These are phyloP conservation scores for Lindbergichthys nudifrons DNA, from an alignment of 2,797 vertebrate species.

Conservation along the genomic window DNA sequence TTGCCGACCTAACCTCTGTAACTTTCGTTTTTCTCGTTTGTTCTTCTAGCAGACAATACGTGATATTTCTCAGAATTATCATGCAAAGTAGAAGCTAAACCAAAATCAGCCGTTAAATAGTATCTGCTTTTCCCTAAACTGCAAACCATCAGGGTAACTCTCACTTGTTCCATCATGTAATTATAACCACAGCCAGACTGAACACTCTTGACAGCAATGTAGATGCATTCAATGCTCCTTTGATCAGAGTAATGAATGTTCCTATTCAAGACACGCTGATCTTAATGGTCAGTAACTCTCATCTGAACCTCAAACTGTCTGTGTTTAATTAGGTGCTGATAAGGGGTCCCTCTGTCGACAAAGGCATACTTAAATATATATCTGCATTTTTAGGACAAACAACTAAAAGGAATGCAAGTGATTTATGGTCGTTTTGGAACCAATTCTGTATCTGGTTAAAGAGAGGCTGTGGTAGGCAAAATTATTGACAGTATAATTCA, in stretches of 20 bases:
- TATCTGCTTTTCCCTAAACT: constrained; percentile 3
- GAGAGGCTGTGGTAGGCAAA: not conserved
- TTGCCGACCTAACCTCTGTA: not conserved
- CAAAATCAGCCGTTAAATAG: constrained; percentile 11
- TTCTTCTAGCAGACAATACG: not conserved
- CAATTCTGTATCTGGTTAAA: constrained; percentile 6
- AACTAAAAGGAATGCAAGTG: not conserved
- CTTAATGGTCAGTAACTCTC: constrained; percentile 11
- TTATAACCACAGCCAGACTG: constrained; percentile 1
- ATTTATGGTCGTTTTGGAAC: not conserved
- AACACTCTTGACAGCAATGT: constrained; percentile 40
- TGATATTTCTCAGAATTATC: not conserved
- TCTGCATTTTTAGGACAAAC: not conserved
- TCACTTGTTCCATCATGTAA: constrained; percentile 8
- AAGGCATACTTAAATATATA: constrained; percentile 2
- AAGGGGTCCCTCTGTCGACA: not conserved
- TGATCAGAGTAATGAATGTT: constrained; percentile 51
- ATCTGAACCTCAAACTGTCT: constrained; percentile 20
- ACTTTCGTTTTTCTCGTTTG: not conserved
- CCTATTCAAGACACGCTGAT: not conserved
- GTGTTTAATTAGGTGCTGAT: constrained; percentile 24
- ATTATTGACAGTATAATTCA: constrained; percentile 3
- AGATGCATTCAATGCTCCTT: constrained; percentile 44
- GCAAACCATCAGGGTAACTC: constrained; percentile 12
- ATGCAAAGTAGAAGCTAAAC: not conserved